phyloP scores from a whole-genome alignment of 2,113 vertebrate species.

The Girardinichthys multiradiatus region DNA sequence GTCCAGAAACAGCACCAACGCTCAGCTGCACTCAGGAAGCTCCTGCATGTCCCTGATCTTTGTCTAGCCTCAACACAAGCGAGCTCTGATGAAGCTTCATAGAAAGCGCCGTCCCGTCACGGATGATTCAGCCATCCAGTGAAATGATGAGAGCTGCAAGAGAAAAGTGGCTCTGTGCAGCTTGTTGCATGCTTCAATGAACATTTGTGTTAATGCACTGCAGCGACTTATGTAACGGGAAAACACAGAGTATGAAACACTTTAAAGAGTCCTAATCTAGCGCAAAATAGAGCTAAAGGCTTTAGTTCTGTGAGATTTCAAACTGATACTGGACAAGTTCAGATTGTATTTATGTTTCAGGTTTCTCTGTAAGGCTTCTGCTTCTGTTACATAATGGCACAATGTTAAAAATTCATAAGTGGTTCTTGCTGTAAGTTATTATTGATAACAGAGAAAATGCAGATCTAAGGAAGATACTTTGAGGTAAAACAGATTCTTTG shows the following conservation, averaged over 20 bases:
- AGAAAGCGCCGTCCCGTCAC: slow-evolving; percentile 54
- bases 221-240: slow-evolving; percentile 68
- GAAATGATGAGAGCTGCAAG: background rate
- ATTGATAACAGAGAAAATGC: too few relatives aligned
- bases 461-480: too few relatives aligned
- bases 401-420: too few relatives aligned
- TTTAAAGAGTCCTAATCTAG: background rate
- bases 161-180: slow-evolving; percentile 34
- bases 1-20: slow-evolving; percentile 1
- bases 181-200: slow-evolving; percentile 59
- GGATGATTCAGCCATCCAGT: slow-evolving; percentile 49
- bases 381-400: too few relatives aligned
- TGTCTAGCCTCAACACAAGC: slow-evolving; percentile 25
- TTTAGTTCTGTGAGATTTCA: background rate
- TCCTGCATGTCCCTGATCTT: slow-evolving; percentile 54
- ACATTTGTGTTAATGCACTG: slow-evolving; percentile 72
- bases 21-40: slow-evolving; percentile 1
- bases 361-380: too few relatives aligned
- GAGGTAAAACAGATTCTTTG: too few relatives aligned
- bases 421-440: too few relatives aligned
- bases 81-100: slow-evolving; percentile 18
- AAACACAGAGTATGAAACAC: slow-evolving; percentile 6
- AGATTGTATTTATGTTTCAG: too few relatives aligned
- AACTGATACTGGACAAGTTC: too few relatives aligned
- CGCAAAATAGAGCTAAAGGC: background rate